Base-by-base conservation (phyloP, 2,888 invertebrate genomes). In the Adineta ricciae region DNA sequence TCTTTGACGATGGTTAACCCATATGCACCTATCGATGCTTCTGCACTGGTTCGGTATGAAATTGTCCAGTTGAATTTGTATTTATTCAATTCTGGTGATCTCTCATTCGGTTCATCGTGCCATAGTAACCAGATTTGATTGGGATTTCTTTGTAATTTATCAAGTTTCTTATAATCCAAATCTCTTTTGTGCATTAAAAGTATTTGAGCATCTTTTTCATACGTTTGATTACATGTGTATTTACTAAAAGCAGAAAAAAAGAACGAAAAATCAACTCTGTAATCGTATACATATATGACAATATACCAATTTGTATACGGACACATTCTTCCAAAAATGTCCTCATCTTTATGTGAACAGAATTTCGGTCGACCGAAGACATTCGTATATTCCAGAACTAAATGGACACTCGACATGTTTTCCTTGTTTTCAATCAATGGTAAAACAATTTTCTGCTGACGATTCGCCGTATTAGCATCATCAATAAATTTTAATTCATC, bases 61-160 rank as follows among this genome's bases (percentile, higher is more conserved):
- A 78, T 78, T 78, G 78, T 78, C 78, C 78, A 78, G n/a, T 78
- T 78, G 11, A 78, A 41, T 41, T 78, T 38, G n/a, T 14, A 78
- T 27, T 46, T 56, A 73, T 85, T 84, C 24, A 84, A 84, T 36
- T 56, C 21, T 50, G 49, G n/a, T 32, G 73, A 27, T 5, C 73
- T 49, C 52, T 49, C n/a, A 19, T 73, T 85, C 16, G 85, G 36
- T 84, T 85, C 85, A 52, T 85, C 85, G 16, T 84, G 83, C 85
- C 85, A 85, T 36, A 85, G 49, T 16, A 85, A 36, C 85, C 85
- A 85, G 27, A 85, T 82, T 84, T 85, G 85, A 50, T 84, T 46
- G 5, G 54, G 52, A 82, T 85, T 78, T 46, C 83, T 84, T 36
- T 64, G 27, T 11, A 85, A 27, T 38, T 49, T 52, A 52, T 73